Evolutionary conservation across 2,113 vertebrate genomes (phyloP), one percentile per base, ranked within the genome.

Genomic region (Pterocles gutturalis): DNA sequence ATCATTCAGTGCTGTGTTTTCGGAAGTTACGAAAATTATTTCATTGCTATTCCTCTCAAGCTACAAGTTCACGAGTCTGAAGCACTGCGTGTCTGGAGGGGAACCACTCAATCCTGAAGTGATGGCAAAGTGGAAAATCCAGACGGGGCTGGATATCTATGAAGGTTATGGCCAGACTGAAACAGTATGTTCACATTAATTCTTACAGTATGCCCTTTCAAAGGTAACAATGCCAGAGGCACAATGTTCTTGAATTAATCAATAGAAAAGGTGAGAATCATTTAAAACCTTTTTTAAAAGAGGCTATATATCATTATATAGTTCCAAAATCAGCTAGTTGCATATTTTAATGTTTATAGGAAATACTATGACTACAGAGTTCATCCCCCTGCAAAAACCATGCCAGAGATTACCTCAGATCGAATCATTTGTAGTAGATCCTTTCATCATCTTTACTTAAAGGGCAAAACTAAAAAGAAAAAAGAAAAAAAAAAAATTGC

Each of bases 91-190:
- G 38, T 97, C 97, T 4, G 98, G 98, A 73, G 99, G 99, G 21
- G 98, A 99, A 49, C 97, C 98, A 2, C 98, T 99, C 57, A 98
- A 98, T 86, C 98, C 99, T 16, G 98, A 99, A 33, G 98, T 99
- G 79, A 97, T 98, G 76, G 89, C 75, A 0, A 98, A 97, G 38
- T 99, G 98, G 99, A 99, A 97, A 93, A 84, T 24, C 29, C 95
- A 98, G 36, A 99, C 98, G 2, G 98, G 99, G 28, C 90, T 99
- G 80, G 97, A 99, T 92, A 98, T 99, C 85, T 87, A 98, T 18
- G 99, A 99, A 98, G 98, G 93, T 58, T 99, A 99, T 3, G 98
- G 98, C 16, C 99, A 99, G 94, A 99, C 98, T 0, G 98, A 99
- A 97, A 99, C 98, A 4, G 99, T 99, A 97, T 7, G 98, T 96